Base-by-base conservation (phyloP, 2,113 vertebrate species). In the Grus americana region DNA sequence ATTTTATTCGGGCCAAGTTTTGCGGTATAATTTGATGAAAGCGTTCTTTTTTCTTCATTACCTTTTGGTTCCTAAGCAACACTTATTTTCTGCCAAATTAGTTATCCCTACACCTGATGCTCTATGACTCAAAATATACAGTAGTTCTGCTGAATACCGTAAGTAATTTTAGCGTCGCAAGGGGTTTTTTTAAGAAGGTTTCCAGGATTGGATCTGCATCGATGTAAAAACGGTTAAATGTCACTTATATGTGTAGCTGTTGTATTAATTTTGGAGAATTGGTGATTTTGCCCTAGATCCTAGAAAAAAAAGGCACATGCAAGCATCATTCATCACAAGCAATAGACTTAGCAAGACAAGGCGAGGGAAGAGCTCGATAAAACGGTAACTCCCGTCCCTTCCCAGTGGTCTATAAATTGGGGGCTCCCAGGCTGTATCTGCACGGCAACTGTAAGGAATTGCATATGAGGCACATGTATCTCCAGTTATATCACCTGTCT, bases 41-140 rank as follows among this genome's bases (percentile, higher is more conserved):
- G 22, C 21, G 0, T 86, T 91, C 24, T 86, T 93, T 49, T 79
- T 79, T 67, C 11, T 54, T 50, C 6, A 1, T 61, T 80, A 72
- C 46, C 15, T 87, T 75, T 87, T 50, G 24, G 63, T 93, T 94
- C 79, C 80, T 81, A 75, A 86, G 90, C 75, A 91, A 81, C 86
- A 34, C 34, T 62, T 88, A 38, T 42, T 83, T 91, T 70, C 66
- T 95, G 65, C 54, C 30, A 34, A 58, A 83, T 88, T 65, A 87
- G 57, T 68, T 85, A 73, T 68, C 15, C 58, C 50, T 66, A 74
- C 57, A 52, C 44, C 54, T 58, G 49, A 30, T 61, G 57, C 26
- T 52, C 75, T 81, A 2, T 55, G 38, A 20, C 29, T 49, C 26
- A 47, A 62, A 88, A 50, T 15, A 55, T 5, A 46, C 17, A n/a